These are phyloP conservation scores for Notospermus geniculatus DNA, from an alignment of 1,140 invertebrate genomes.

Conservation along the genomic window DNA sequence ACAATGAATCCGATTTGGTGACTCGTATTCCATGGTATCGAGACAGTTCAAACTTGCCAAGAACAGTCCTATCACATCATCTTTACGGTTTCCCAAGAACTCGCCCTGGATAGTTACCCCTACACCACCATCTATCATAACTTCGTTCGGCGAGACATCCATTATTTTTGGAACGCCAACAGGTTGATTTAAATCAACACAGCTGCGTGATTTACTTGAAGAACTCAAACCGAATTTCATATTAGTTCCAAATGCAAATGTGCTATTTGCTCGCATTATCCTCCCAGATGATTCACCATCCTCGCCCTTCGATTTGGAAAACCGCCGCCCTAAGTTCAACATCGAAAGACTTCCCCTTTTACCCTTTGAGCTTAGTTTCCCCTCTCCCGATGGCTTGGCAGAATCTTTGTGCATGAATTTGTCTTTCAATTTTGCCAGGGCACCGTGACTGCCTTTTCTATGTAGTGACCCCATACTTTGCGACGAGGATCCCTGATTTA, in stretches of 20 bases:
- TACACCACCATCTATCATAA: slow-evolving; percentile 37
- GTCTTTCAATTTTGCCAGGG: slow-evolving; percentile 3
- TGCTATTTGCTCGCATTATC: neutral
- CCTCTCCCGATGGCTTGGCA: too few species aligned
- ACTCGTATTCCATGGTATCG: slow-evolving; percentile 46
- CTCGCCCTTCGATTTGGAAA: neutral
- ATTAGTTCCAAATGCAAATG: neutral
- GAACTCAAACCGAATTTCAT: neutral
- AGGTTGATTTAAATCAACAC: neutral
- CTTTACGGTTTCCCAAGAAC: slow-evolving; percentile 42
- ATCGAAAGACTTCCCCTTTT: neutral
- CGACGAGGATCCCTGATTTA: neutral
- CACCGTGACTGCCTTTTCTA: neutral
- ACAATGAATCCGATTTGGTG: slow-evolving; percentile 37
- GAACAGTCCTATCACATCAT: slow-evolving; percentile 44
- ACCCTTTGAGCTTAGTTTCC: neutral
- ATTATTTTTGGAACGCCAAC: slow-evolving; percentile 38
- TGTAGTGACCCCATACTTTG: neutral
- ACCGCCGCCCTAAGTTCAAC: neutral
- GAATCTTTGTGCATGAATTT: neutral
- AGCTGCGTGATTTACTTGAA: neutral
- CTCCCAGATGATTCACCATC: neutral
- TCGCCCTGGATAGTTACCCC: slow-evolving; percentile 38
- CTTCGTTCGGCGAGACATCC: slow-evolving; percentile 41
- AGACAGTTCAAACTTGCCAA: slow-evolving; percentile 45